Conservation (phyloP, 2,113 vertebrate species). For the Bubo scandiacus region DNA sequence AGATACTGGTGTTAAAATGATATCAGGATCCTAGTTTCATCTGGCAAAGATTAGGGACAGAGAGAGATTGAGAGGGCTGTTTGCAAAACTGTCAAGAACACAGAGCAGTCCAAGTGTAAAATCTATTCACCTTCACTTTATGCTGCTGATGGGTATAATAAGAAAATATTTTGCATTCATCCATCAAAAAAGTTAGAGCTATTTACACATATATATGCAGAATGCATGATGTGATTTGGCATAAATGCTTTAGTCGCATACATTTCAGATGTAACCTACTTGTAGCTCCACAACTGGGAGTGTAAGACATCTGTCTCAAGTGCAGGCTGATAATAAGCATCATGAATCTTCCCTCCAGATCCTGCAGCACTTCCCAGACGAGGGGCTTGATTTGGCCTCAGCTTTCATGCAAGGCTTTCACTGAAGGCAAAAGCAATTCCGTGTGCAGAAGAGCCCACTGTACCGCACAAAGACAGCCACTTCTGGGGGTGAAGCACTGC, state of each 20-base stretch:
- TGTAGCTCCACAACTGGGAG: not conserved
- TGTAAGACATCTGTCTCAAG: not conserved
- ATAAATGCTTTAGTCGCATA: not conserved
- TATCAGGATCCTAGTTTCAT: not conserved
- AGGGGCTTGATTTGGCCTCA: not conserved
- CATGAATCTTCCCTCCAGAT: conserved; percentile 41
- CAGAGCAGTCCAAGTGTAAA: not conserved
- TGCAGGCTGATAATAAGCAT: not conserved
- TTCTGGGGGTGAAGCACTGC: not conserved
- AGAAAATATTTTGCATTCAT: conserved; percentile 25
- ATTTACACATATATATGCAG: not conserved
- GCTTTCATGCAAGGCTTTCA: not conserved
- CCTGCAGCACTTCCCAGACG: accelerated
- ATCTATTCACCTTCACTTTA: conserved; percentile 43
- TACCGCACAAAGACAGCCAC: not conserved
- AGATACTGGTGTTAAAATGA: not conserved
- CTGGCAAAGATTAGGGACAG: not conserved
- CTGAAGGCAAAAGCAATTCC: conserved; percentile 28
- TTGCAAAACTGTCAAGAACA: conserved; percentile 31
- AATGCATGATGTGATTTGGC: not conserved
- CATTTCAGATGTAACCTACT: conserved; percentile 8
- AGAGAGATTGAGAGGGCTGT: not conserved
- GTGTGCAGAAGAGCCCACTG: not conserved
- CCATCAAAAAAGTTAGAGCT: not conserved
- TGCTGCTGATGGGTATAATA: not conserved